Evolutionary conservation across 2,888 invertebrate species (phyloP), one percentile per base, ranked within the genome.

Genomic region (Thymelicus lineola): DNA sequence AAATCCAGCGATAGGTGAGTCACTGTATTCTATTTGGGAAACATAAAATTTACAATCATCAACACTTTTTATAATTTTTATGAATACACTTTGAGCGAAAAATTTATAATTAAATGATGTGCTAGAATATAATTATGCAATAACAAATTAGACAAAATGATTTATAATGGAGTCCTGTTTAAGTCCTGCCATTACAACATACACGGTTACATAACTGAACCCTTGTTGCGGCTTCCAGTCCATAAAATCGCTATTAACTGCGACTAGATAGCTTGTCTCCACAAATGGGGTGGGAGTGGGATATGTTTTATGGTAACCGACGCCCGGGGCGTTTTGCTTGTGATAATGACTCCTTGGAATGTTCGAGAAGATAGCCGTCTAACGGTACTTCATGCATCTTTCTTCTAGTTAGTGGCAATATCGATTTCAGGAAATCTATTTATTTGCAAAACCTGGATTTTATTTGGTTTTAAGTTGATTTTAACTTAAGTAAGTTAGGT

Each of bases 201-300:
- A 45, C 4, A 12, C 42, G 35, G 55, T 42, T 6, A 36, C 62
- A 15, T 46, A 20, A 42, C 17, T 10, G 9, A 67, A 55, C 61
- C 67, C 68, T 68, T 57, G 55, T 68, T 62, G 68, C 15, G 62
- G 61, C 71, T 80, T 75, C 75, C 67, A 75, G 76, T 72, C 77
- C 78, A 78, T 82, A 80, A 82, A 80, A 80, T 76, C 73, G 72
- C 75, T 76, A 82, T 82, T 81, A 80, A 78, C 78, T 78, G 73
- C 70, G 76, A 77, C 77, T 79, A 77, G 81, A 82, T 82, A 79
- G 79, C 81, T 77, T 78, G 79, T 80, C 76, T 73, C 78, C 79
- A 75, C 79, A 80, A 83, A 82, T 78, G 80, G 81, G 76, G 75
- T 76, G 75, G 77, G 75, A 80, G 75, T 76, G 75, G 77, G 75